These are phyloP conservation scores for Drosophila orosa DNA, from an alignment of 1,140 invertebrate species.

Conservation along the genomic window DNA sequence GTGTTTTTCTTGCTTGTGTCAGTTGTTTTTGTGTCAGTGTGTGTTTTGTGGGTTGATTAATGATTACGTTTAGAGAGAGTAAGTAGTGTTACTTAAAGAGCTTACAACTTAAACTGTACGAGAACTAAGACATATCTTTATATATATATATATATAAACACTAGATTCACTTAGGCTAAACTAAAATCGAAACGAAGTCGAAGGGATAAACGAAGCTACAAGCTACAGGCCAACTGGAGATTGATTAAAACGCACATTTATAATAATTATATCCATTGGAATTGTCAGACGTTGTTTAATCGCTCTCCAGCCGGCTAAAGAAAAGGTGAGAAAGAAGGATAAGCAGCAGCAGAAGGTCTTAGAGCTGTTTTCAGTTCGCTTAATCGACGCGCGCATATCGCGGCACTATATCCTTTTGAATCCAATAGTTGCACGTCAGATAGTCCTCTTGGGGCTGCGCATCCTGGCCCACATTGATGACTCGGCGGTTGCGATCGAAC, in stretches of 20 bases:
- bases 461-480: conserved; percentile 89
- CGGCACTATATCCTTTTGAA: conserved; percentile 89
- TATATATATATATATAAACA: conserved; percentile 71
- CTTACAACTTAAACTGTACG: conserved; percentile 74
- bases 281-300: conserved; percentile 12
- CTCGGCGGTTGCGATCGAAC: conserved; percentile 85
- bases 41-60: conserved; percentile 16
- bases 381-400: conserved; percentile 86
- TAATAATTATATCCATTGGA: not conserved
- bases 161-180: conserved; percentile 79
- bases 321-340: conserved; percentile 22
- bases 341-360: not conserved
- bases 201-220: conserved; percentile 21
- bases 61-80: conserved; percentile 65
- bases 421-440: conserved; percentile 91
- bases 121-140: conserved; percentile 66
- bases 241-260: not conserved
- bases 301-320: conserved; percentile 13
- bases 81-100: conserved; percentile 59
- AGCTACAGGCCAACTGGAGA: conserved; percentile 1
- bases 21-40: conserved; percentile 23
- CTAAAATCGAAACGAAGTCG: conserved; percentile 66
- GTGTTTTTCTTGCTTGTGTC: conserved; percentile 42
- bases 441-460: conserved; percentile 86
- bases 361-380: conserved; percentile 23